These are phyloP conservation scores for Eurystomus gularis DNA, from an alignment of 2,113 vertebrate species.

Conservation along the genomic window DNA sequence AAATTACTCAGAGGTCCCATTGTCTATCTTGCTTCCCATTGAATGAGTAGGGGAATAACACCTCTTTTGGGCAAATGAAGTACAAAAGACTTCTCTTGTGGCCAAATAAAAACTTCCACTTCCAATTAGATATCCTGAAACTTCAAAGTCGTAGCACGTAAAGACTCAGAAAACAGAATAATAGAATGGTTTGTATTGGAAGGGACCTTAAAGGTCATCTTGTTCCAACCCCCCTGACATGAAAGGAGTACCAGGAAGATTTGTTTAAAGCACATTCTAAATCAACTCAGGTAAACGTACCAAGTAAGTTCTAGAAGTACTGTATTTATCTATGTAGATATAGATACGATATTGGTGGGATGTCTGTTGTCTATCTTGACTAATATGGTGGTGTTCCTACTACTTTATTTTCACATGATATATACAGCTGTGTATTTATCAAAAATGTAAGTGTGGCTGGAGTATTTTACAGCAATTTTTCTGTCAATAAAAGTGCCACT, in stretches of 20 bases:
- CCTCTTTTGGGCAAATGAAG: background rate
- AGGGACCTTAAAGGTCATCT: too few relatives aligned
- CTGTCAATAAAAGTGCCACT: background rate
- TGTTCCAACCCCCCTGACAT: too few relatives aligned
- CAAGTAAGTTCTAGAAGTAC: background rate
- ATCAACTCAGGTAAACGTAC: background rate
- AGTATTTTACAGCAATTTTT: background rate
- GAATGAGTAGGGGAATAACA: background rate
- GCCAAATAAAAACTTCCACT: background rate
- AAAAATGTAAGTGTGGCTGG: background rate
- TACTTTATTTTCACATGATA: background rate
- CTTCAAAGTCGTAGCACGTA: background rate
- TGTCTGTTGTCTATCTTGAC: background rate
- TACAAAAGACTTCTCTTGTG: background rate
- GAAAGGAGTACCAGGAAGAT: background rate
- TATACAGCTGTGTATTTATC: background rate
- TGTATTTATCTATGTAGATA: background rate
- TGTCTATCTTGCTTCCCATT: background rate
- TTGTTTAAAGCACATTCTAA: background rate
- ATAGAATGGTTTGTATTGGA: too few relatives aligned
- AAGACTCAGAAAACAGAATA: background rate
- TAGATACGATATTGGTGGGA: background rate
- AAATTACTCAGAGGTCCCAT: background rate
- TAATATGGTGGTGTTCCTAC: background rate
- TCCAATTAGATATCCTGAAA: background rate